A percentile compares a stretch with the other conserved stretches of the same genome.
Evolutionary conservation across 1,140 invertebrate species (phyloP).

Genomic region (Nasonia vitripennis): DNA sequence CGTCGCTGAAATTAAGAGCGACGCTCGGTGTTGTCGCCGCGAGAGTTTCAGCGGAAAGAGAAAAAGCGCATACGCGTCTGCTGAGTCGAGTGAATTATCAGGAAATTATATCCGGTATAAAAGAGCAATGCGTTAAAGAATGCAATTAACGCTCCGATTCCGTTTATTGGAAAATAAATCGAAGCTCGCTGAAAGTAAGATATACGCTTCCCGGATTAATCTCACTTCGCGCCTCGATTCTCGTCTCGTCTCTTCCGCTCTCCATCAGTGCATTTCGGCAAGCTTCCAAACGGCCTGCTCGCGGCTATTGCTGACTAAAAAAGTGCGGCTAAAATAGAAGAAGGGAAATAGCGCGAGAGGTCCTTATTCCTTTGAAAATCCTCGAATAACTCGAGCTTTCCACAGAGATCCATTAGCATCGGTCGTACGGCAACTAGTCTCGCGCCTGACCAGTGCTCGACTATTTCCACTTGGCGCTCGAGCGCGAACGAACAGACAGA

Average conservation of each 20-base stretch:
- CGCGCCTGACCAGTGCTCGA: conserved; percentile 33
- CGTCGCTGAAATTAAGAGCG: conserved; percentile 31
- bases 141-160: conserved; percentile 53
- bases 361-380: background rate
- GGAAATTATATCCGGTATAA: background rate
- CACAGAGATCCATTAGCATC: background rate
- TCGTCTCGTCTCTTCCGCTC: background rate
- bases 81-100: no score
- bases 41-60: background rate
- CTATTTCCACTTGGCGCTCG: conserved; percentile 3
- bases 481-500: background rate
- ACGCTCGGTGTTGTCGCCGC: no score
- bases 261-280: conserved; percentile 45
- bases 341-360: background rate
- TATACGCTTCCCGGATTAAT: conserved; percentile 43
- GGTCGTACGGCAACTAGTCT: no score
- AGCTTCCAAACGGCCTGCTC: conserved; percentile 32
- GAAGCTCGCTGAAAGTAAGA: conserved; percentile 25
- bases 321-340: background rate
- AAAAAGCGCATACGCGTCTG: background rate
- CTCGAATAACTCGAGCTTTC: conserved; percentile 34
- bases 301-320: conserved; percentile 30
- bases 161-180: conserved; percentile 48
- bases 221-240: conserved; percentile 26
- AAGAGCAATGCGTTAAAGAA: conserved; percentile 56